A percentile compares a stretch with the other conserved stretches of the same genome.
These are phyloP conservation scores for Anolis apletophallus DNA, from an alignment of 2,797 vertebrate genomes.

Conservation along the genomic window DNA sequence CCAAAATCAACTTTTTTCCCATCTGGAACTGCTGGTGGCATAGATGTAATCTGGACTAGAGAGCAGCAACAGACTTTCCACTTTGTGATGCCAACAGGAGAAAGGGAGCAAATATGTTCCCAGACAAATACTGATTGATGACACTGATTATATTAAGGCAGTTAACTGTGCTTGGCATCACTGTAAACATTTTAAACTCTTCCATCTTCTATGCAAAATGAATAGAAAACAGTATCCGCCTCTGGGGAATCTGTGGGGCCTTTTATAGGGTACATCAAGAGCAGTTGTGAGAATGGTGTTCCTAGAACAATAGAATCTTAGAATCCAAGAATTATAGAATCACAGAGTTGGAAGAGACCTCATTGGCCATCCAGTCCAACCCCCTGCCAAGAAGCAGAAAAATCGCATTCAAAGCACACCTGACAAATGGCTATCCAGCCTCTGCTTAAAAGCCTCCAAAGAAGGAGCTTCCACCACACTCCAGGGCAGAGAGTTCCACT, in stretches of 20 bases:
- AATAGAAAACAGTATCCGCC: background rate
- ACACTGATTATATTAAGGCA: slow-evolving; percentile 33
- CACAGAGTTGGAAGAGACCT: too few species aligned
- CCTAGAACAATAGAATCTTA: too few species aligned
- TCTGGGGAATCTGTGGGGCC: background rate
- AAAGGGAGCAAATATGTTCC: slow-evolving; percentile 29
- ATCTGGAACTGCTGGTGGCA: slow-evolving; percentile 31
- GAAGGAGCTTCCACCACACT: too few species aligned
- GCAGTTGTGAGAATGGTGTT: background rate
- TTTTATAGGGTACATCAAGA: background rate
- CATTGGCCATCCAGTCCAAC: too few species aligned
- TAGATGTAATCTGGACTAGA: slow-evolving; percentile 12
- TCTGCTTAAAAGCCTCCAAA: too few species aligned
- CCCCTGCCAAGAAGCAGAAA: too few species aligned
- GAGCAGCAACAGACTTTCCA: slow-evolving; percentile 37
- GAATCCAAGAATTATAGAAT: too few species aligned
- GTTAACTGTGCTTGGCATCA: slow-evolving; percentile 28
- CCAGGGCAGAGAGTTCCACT: too few species aligned
- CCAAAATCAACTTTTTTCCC: slow-evolving; percentile 4
- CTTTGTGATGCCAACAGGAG: slow-evolving; percentile 37
- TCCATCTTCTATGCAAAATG: slow-evolving; percentile 20
- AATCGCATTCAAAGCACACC: too few species aligned
- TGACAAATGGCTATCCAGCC: too few species aligned
- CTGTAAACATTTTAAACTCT: slow-evolving; percentile 30
- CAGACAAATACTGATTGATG: slow-evolving; percentile 36